phyloP scores from a whole-genome alignment of 2,113 vertebrate genomes.

The Festucalex cinctus region DNA sequence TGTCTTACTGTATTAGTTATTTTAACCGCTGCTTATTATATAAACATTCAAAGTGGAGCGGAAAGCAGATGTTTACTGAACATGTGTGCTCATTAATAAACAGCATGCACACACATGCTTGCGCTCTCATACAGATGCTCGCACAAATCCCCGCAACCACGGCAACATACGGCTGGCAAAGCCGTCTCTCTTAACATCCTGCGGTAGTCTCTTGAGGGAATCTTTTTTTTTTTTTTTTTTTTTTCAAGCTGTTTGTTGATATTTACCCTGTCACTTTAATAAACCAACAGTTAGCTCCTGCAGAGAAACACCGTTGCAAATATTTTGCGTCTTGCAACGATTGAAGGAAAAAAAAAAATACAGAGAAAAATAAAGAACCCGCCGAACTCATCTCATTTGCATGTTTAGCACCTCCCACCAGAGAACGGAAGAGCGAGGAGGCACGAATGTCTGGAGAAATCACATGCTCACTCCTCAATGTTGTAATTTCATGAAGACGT shows the following conservation, averaged over 20 bases:
- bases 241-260: slow-evolving; percentile 36
- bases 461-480: neutral
- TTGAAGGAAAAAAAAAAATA: no score
- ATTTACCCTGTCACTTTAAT: slow-evolving; percentile 35
- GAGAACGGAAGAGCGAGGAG: neutral
- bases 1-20: slow-evolving; percentile 61
- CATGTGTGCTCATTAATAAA: slow-evolving; percentile 51
- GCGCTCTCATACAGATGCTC: slow-evolving; percentile 4
- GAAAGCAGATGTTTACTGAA: slow-evolving; percentile 67
- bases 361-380: no score
- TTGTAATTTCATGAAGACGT: neutral
- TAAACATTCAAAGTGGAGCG: slow-evolving; percentile 59
- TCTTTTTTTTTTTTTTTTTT: slow-evolving; percentile 18
- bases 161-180: neutral
- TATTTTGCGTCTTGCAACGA: no score
- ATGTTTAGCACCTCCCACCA: neutral
- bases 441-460: neutral
- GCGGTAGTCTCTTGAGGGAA: slow-evolving; percentile 22
- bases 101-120: slow-evolving; percentile 25
- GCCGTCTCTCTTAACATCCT: slow-evolving; percentile 30
- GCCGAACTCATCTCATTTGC: no score
- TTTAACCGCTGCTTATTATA: slow-evolving; percentile 57
- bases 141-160: neutral
- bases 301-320: slow-evolving; percentile 31
- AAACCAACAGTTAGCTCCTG: slow-evolving; percentile 35